Conservation (phyloP, 2,113 vertebrate genomes). For the Athene cunicularia region DNA sequence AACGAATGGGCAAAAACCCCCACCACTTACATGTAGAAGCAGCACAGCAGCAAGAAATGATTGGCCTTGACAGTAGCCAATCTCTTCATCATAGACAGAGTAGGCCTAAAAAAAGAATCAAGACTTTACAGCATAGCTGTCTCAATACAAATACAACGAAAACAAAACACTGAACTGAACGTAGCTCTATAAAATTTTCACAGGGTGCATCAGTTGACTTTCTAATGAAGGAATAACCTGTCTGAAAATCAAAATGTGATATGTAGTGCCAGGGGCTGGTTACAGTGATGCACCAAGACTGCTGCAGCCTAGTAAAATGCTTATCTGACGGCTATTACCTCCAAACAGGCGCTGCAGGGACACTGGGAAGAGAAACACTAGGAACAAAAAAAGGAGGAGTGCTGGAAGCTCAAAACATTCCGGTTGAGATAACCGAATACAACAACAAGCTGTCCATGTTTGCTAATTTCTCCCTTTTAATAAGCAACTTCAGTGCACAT, state of each 20-base stretch:
- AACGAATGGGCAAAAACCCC: not conserved
- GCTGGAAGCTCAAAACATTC: not conserved
- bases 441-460: not conserved
- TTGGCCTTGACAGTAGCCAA: conserved; percentile 98
- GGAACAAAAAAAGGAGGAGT: not conserved
- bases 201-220: accelerated
- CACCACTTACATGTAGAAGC: conserved; percentile 91
- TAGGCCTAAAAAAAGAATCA: conserved; percentile 83
- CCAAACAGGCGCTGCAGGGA: not conserved
- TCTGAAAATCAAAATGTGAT: not conserved
- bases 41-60: conserved; percentile 98
- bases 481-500: not conserved
- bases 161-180: not conserved
- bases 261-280: not conserved
- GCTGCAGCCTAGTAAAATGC: not conserved
- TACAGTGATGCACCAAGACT: not conserved
- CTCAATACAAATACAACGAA: not conserved
- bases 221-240: not conserved
- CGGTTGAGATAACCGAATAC: not conserved
- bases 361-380: not conserved
- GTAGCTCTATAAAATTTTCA: not conserved
- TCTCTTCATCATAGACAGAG: conserved; percentile 98
- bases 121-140: not conserved
- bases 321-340: not conserved
- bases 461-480: not conserved